Conservation (phyloP, 2,797 vertebrate species). For the Petrocephalus sullivani region DNA sequence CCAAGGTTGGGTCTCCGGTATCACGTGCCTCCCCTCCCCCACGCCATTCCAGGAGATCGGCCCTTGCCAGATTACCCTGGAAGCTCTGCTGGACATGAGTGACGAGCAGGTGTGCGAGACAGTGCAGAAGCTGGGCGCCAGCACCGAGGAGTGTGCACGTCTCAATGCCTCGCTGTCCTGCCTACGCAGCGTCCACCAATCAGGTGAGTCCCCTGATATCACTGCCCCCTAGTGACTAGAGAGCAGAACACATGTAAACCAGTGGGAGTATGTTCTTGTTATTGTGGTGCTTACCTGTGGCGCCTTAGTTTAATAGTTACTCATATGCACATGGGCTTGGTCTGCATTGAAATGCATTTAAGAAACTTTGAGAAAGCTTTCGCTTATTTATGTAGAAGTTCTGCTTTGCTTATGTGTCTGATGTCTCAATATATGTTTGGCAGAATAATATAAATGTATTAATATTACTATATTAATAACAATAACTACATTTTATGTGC, state of each 20-base stretch:
- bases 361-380: neutral
- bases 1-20: neutral
- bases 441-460: neutral
- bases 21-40: neutral
- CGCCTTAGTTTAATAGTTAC: neutral
- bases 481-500: neutral
- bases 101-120: conserved; percentile 87
- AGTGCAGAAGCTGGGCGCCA: conserved; percentile 87
- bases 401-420: neutral
- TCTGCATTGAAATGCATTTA: neutral
- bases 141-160: conserved; percentile 83
- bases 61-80: conserved; percentile 80
- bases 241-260: neutral
- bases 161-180: conserved; percentile 94
- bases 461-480: neutral
- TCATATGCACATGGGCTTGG: neutral
- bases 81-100: conserved; percentile 83
- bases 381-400: neutral
- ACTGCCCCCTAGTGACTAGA: neutral
- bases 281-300: neutral
- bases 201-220: conserved; percentile 60
- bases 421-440: neutral
- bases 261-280: neutral
- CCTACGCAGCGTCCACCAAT: conserved; percentile 81
- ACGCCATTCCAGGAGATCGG: conserved; percentile 70